These are phyloP conservation scores for Poicephalus gulielmi DNA, from an alignment of 2,113 vertebrate genomes.

Conservation along the genomic window DNA sequence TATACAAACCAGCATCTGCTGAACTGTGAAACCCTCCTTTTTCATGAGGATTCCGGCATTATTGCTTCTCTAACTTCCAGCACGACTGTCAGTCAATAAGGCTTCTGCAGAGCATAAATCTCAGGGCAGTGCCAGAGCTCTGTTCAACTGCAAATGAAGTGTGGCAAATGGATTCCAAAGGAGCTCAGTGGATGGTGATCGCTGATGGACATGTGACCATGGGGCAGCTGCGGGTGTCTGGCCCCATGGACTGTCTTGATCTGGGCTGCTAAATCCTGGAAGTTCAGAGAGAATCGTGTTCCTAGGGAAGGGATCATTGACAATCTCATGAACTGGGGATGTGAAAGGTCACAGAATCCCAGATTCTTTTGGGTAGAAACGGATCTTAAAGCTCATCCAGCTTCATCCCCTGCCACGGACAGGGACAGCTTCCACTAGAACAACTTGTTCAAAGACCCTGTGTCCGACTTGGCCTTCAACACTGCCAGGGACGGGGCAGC, in stretches of 20 bases:
- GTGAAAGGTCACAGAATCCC: background rate
- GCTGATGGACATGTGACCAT: rapidly evolving
- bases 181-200: rapidly evolving
- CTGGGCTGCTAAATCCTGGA: background rate
- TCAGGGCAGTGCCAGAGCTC: background rate
- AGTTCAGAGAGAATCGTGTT: background rate
- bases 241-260: rapidly evolving
- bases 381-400: background rate
- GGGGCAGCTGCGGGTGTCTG: background rate
- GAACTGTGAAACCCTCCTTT: conserved; percentile 58
- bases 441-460: too few relatives aligned
- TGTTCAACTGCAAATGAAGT: background rate
- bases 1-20: conserved; percentile 52
- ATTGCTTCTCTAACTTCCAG: conserved; percentile 55
- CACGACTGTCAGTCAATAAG: conserved; percentile 43
- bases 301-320: background rate
- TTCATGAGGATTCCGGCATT: conserved; percentile 63
- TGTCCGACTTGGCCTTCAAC: too few relatives aligned
- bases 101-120: conserved; percentile 9
- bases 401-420: rapidly evolving
- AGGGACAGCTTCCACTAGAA: background rate
- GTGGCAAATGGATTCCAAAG: background rate
- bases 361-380: background rate
- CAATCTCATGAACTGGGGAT: background rate
- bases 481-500: too few relatives aligned